Percentiles rank a stretch among this genome's conserved stretches.
phyloP scores from a whole-genome alignment of 37 sponge, comb jelly and placozoan genomes.

The Halisarca cf. caerulea region DNA sequence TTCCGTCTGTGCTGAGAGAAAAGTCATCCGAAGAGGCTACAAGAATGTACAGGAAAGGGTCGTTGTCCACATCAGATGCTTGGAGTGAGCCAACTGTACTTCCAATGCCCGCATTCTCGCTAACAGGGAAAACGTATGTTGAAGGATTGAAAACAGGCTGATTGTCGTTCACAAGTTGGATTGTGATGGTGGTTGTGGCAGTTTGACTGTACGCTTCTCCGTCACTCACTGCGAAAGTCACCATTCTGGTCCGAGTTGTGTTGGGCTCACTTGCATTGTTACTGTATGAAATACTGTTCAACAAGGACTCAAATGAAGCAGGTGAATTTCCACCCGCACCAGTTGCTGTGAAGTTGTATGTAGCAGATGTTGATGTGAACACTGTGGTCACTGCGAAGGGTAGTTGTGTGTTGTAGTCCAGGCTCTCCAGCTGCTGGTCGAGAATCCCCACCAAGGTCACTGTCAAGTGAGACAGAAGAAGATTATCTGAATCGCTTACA shows the following conservation, averaged over 20 bases:
- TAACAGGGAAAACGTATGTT: neutral
- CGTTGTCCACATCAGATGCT: slow-evolving; percentile 55
- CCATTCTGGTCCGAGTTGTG: slow-evolving; percentile 11
- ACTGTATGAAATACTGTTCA: slow-evolving; percentile 43
- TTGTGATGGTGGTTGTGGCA: neutral
- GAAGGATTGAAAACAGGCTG: neutral
- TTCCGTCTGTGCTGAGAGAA: neutral
- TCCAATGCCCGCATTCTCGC: slow-evolving; percentile 15
- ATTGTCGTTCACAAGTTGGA: slow-evolving; percentile 22
- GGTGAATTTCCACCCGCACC: neutral
- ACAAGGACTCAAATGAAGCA: neutral
- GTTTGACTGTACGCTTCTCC: slow-evolving; percentile 34
- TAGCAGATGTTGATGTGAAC: neutral
- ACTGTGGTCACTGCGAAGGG: neutral
- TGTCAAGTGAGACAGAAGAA: slow-evolving; percentile 10
- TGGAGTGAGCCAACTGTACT: slow-evolving; percentile 30
- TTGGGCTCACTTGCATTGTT: slow-evolving; percentile 63
- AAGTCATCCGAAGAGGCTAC: neutral
- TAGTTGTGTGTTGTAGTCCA: neutral
- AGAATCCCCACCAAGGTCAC: slow-evolving; percentile 3
- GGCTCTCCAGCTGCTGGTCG: neutral
- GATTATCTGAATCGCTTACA: slow-evolving; percentile 34
- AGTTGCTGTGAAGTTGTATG: slow-evolving; percentile 11
- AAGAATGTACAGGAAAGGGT: neutral
- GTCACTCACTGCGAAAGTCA: slow-evolving; percentile 58